A percentile compares a stretch with the other conserved stretches of the same genome.
phyloP scores from a whole-genome alignment of 2,797 vertebrate species.

The Bradypodion pumilum region DNA sequence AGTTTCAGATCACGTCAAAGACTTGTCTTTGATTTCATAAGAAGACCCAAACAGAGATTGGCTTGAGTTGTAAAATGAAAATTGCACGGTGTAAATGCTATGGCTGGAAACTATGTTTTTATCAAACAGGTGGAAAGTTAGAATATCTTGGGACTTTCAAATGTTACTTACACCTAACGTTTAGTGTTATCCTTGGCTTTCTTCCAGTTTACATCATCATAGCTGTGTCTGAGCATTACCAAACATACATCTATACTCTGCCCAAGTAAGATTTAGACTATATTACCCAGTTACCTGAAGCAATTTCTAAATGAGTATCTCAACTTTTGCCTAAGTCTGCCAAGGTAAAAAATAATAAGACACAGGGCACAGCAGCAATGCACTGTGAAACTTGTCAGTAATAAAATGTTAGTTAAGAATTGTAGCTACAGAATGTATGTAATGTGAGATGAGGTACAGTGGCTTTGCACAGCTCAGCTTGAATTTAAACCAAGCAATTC shows the following conservation, averaged over 20 bases:
- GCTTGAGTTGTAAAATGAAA: not conserved
- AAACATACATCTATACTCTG: constrained; percentile 9
- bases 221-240: not conserved
- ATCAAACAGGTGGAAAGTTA: not conserved
- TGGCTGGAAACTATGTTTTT: not conserved
- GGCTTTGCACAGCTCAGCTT: constrained; percentile 56
- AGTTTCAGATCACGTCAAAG: not conserved
- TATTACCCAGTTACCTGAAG: constrained; percentile 28
- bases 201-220: not conserved
- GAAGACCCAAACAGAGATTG: not conserved
- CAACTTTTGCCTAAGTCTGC: not conserved
- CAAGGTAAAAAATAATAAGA: constrained; percentile 28
- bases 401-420: constrained; percentile 51
- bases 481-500: constrained; percentile 67
- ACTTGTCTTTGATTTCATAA: not conserved
- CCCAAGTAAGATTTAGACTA: constrained; percentile 18
- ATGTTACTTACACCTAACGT: not conserved
- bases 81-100: not conserved
- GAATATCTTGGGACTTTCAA: not conserved
- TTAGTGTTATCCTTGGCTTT: not conserved
- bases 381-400: constrained; percentile 21
- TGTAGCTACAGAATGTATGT: constrained; percentile 59
- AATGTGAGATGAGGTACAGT: constrained; percentile 56
- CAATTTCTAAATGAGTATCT: constrained; percentile 18
- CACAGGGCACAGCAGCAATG: constrained; percentile 15